Conservation (phyloP, 2,797 vertebrate species). For the Diplodus puntazzo region DNA sequence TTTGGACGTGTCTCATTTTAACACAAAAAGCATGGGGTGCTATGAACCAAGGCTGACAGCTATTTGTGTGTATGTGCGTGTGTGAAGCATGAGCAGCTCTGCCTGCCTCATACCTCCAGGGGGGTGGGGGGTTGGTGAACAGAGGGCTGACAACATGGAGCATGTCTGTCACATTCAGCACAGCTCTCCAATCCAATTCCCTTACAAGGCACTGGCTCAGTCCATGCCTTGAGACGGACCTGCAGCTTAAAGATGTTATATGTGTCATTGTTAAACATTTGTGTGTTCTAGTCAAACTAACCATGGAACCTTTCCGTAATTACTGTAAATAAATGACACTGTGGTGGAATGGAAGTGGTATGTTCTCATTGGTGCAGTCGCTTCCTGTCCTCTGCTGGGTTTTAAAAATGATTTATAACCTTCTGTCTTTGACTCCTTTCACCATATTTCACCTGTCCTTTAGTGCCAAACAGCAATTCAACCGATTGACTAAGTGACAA, state of each 20-base stretch:
- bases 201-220: background rate
- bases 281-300: constrained; percentile 9
- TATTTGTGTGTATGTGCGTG: constrained; percentile 2
- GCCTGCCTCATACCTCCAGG: constrained; percentile 19
- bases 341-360: background rate
- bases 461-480: background rate
- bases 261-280: background rate
- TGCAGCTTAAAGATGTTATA: background rate
- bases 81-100: constrained; percentile 6
- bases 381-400: background rate
- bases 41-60: constrained; percentile 33
- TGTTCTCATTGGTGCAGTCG: background rate
- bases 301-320: constrained; percentile 5
- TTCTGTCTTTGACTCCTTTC: background rate
- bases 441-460: background rate
- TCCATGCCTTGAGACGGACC: constrained; percentile 2
- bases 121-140: constrained; percentile 7
- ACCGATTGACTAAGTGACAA: background rate
- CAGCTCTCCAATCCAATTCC: constrained; percentile 25
- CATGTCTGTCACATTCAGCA: constrained; percentile 38
- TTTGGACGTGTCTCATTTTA: constrained; percentile 69
- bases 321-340: background rate
- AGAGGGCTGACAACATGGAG: constrained; percentile 20
- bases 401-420: background rate
- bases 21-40: constrained; percentile 56